phyloP scores from a whole-genome alignment of 2,113 vertebrate species.

The Larimichthys crocea region DNA sequence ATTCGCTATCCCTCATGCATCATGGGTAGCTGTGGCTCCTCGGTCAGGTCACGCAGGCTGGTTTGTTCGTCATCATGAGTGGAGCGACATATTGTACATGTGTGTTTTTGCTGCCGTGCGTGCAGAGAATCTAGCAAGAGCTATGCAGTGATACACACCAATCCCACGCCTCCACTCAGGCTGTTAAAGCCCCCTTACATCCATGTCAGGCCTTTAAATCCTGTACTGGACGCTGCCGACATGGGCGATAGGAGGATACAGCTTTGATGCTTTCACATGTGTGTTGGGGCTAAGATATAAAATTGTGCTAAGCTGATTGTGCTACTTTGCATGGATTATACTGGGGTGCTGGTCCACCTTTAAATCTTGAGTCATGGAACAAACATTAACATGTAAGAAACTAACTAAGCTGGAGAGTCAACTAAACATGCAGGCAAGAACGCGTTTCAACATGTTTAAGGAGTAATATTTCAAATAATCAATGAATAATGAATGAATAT shows the following conservation, averaged over 20 bases:
- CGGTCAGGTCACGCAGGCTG: slow-evolving; percentile 8
- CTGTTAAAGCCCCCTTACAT: slow-evolving; percentile 50
- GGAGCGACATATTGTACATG: neutral
- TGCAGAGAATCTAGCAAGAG: neutral
- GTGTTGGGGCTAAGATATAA: slow-evolving; percentile 39
- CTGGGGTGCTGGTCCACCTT: neutral
- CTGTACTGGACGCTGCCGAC: slow-evolving; percentile 42
- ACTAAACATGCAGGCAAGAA: neutral
- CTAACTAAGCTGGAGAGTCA: neutral
- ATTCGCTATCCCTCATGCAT: slow-evolving; percentile 21
- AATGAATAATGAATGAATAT: neutral
- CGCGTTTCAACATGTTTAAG: neutral
- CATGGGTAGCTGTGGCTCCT: slow-evolving; percentile 15
- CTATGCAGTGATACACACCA: slow-evolving; percentile 13
- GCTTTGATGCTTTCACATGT: slow-evolving; percentile 23
- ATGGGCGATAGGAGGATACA: neutral
- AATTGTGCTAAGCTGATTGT: slow-evolving; percentile 63
- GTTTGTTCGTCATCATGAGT: slow-evolving; percentile 7
- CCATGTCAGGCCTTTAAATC: slow-evolving; percentile 56
- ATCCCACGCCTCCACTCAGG: slow-evolving; percentile 25
- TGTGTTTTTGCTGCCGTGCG: slow-evolving; percentile 4
- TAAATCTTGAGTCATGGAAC: neutral
- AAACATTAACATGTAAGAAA: neutral
- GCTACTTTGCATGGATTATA: slow-evolving; percentile 68
- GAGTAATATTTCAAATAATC: neutral